Percentiles rank a stretch among this genome's conserved stretches.
These are phyloP conservation scores for Cebus imitator DNA, from an alignment of 2,113 vertebrate genomes.

Conservation along the genomic window DNA sequence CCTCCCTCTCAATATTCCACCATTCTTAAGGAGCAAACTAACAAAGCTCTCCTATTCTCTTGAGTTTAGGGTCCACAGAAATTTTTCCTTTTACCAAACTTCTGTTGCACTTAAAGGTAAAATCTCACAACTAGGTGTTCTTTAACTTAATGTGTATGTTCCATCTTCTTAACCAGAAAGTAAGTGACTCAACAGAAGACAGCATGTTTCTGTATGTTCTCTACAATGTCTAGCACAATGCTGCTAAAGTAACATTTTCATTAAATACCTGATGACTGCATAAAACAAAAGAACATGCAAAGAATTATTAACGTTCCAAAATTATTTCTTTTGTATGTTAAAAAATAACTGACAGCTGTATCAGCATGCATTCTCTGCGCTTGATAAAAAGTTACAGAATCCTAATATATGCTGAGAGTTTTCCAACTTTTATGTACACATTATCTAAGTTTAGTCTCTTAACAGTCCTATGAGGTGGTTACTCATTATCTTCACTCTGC, in stretches of 20 bases:
- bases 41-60: not conserved
- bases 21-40: not conserved
- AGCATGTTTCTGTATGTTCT: not conserved
- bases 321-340: not conserved
- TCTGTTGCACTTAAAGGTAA: not conserved
- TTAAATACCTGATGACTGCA: not conserved
- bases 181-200: not conserved
- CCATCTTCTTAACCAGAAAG: not conserved
- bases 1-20: not conserved
- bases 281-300: not conserved
- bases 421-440: not conserved
- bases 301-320: not conserved
- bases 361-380: not conserved
- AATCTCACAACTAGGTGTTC: not conserved
- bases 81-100: not conserved
- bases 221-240: not conserved
- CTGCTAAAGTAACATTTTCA: not conserved
- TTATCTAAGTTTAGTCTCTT: not conserved
- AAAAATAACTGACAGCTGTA: not conserved
- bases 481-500: not conserved
- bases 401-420: not conserved
- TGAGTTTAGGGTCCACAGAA: not conserved
- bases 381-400: not conserved
- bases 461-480: not conserved
- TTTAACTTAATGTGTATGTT: not conserved